A percentile compares a stretch with the other conserved stretches of the same genome.
Evolutionary conservation across 2,888 invertebrate genomes (phyloP).

Genomic region (Watsonalla cultraria): DNA sequence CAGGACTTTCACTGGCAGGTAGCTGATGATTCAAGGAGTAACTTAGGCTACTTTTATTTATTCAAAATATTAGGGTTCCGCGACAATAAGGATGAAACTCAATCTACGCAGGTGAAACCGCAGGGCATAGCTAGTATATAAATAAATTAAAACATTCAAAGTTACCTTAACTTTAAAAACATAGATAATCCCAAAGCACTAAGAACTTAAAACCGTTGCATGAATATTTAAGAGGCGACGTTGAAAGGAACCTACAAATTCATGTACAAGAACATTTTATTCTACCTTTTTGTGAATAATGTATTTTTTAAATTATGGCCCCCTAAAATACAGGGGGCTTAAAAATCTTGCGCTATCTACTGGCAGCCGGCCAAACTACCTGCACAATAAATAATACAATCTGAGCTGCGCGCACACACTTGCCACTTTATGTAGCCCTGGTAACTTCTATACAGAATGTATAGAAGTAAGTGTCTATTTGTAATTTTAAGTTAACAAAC

Average conservation of each 20-base stretch:
- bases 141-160: too few relatives aligned
- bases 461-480: too few relatives aligned
- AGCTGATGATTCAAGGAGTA: too few relatives aligned
- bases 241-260: conserved; percentile 24
- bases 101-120: too few relatives aligned
- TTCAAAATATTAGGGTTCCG: too few relatives aligned
- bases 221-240: conserved; percentile 19
- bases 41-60: too few relatives aligned
- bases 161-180: not conserved
- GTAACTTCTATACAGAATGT: too few relatives aligned
- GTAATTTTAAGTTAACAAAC: too few relatives aligned
- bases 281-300: conserved; percentile 61
- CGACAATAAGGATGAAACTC: too few relatives aligned
- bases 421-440: conserved; percentile 16
- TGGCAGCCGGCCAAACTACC: conserved; percentile 73
- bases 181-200: not conserved
- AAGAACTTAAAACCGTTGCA: conserved; percentile 3
- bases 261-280: conserved; percentile 33
- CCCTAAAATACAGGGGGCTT: conserved; percentile 63
- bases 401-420: conserved; percentile 32
- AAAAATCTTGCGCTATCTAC: conserved; percentile 71
- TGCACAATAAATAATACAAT: conserved; percentile 70
- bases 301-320: conserved; percentile 62
- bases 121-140: too few relatives aligned
- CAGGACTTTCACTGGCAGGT: too few relatives aligned